phyloP scores from a whole-genome alignment of 53 echinoderm and acorn worm species.

The Hippasteria phrygiana region DNA sequence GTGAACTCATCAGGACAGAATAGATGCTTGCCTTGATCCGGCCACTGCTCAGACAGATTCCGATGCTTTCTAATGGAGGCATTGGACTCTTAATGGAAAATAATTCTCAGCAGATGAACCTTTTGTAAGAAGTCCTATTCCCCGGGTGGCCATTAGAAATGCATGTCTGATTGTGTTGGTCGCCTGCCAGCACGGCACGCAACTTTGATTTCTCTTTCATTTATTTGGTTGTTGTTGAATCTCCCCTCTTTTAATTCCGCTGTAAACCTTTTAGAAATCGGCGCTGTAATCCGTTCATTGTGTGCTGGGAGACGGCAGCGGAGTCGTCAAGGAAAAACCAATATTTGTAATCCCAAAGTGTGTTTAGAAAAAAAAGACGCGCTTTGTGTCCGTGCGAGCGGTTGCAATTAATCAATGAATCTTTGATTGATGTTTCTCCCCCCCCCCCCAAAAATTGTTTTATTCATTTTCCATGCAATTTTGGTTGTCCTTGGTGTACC shows the following conservation, averaged over 20 bases:
- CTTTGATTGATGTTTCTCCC: neutral
- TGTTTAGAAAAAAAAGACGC: neutral
- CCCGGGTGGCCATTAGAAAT: constrained; percentile 45
- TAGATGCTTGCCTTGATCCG: neutral
- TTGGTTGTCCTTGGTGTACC: neutral
- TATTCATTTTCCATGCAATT: neutral
- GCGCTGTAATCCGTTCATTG: constrained; percentile 9
- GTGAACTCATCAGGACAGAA: constrained; percentile 49
- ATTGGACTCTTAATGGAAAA: constrained; percentile 38
- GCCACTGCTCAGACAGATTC: constrained; percentile 14
- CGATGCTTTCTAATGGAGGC: constrained; percentile 34
- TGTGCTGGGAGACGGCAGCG: neutral
- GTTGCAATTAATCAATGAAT: neutral
- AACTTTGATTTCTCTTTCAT: neutral
- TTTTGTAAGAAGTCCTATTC: constrained; percentile 32
- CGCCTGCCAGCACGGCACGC: neutral
- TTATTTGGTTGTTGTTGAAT: neutral
- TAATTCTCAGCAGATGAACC: constrained; percentile 32
- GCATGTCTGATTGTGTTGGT: constrained; percentile 42
- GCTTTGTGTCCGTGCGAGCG: neutral
- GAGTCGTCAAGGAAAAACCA: constrained; percentile 12
- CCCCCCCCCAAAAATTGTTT: no score
- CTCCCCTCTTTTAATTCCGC: constrained; percentile 20
- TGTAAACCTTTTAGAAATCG: constrained; percentile 21
- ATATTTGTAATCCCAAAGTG: constrained; percentile 22